These are phyloP conservation scores for Excalfactoria chinensis DNA, from an alignment of 2,113 vertebrate genomes.

Conservation along the genomic window DNA sequence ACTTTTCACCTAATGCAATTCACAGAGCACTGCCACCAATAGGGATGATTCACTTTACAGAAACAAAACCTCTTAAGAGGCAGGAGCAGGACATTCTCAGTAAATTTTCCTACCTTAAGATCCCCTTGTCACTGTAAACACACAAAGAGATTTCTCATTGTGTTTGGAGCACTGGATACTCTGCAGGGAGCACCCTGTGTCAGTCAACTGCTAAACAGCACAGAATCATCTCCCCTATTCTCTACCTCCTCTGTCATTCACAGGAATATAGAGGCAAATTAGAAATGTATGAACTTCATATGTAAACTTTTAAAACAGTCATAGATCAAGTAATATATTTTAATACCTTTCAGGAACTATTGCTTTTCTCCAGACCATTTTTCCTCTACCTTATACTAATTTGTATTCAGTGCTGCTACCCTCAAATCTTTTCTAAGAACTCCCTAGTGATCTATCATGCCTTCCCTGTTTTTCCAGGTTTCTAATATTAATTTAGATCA, in stretches of 20 bases:
- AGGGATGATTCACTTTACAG: neutral
- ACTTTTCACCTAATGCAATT: neutral
- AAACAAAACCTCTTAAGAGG: neutral
- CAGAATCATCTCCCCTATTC: neutral
- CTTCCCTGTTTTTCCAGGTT: constrained; percentile 39
- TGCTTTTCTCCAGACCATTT: neutral
- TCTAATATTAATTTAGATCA: constrained; percentile 52
- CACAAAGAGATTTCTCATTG: neutral
- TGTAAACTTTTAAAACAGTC: neutral
- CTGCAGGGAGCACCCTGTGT: neutral
- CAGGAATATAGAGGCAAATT: neutral
- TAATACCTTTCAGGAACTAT: constrained; percentile 18
- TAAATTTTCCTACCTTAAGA: neutral
- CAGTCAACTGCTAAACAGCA: neutral
- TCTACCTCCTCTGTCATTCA: neutral
- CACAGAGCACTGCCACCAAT: neutral
- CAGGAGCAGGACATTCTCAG: neutral
- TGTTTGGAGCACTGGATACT: neutral
- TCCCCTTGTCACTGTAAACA: neutral
- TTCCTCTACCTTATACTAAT: constrained; percentile 17
- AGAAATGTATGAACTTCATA: neutral
- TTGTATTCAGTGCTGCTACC: constrained; percentile 10
- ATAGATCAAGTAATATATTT: constrained; percentile 5
- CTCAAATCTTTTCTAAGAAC: constrained; percentile 36
- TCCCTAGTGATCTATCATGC: constrained; percentile 46